Percentiles rank a stretch among this genome's conserved stretches.
Conservation (phyloP, 2,797 vertebrate genomes). For the Iguana delicatissima region DNA sequence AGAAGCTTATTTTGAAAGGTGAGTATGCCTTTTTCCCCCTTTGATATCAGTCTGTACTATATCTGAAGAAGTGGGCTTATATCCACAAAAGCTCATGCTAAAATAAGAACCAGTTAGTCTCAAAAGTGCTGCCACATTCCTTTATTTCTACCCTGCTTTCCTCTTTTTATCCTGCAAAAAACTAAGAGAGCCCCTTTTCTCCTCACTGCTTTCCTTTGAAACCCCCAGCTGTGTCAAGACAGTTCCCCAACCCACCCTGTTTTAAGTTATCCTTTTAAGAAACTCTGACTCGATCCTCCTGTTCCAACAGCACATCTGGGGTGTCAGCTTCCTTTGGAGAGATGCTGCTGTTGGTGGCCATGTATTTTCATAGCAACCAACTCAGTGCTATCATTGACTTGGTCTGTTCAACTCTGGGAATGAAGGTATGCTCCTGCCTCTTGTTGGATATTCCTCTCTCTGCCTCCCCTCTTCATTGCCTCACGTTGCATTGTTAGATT, state of each 20-base stretch:
- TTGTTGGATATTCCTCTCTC: neutral
- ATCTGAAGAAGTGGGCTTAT: too few relatives aligned
- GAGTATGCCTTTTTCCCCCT: constrained; percentile 41
- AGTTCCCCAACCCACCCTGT: too few relatives aligned
- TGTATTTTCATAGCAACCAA: constrained; percentile 99
- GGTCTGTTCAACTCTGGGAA: constrained; percentile 98
- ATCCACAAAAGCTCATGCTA: too few relatives aligned
- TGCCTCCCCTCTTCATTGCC: neutral
- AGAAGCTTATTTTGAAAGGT: constrained; percentile 99
- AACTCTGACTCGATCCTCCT: constrained; percentile 47
- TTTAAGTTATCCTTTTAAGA: neutral
- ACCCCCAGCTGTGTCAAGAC: constrained; percentile 36
- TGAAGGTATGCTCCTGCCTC: constrained; percentile 88
- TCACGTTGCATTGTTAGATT: neutral
- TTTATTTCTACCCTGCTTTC: too few relatives aligned
- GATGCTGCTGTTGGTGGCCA: constrained; percentile 98
- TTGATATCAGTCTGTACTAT: too few relatives aligned
- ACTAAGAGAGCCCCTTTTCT: too few relatives aligned
- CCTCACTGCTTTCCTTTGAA: neutral
- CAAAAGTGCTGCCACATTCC: too few relatives aligned
- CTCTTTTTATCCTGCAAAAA: too few relatives aligned
- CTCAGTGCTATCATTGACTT: constrained; percentile 98
- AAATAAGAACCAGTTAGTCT: too few relatives aligned
- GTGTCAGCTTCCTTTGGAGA: constrained; percentile 99
- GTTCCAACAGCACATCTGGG: constrained; percentile 89